Percentiles rank a stretch among this genome's conserved stretches.
Evolutionary conservation across 2,888 invertebrate species (phyloP).

Genomic region (Trissoscelio sp.): DNA sequence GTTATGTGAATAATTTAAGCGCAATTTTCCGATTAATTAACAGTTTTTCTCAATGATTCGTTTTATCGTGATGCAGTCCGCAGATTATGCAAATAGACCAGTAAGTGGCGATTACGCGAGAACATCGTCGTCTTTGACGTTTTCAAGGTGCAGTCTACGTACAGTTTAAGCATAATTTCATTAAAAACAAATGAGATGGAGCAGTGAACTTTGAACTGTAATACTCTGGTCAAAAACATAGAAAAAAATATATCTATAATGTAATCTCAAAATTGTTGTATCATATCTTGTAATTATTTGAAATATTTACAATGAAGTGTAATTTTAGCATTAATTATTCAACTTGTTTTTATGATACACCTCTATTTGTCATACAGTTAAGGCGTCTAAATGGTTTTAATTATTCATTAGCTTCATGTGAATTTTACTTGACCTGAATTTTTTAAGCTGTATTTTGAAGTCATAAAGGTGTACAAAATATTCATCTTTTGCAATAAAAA

Average conservation of each 20-base stretch:
- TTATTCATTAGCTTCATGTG: neutral
- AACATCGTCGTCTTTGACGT: too few relatives aligned
- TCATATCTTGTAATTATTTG: neutral
- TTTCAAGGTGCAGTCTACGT: neutral
- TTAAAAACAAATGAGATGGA: slow-evolving; percentile 1
- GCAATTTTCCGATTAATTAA: slow-evolving; percentile 11
- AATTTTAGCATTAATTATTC: slow-evolving; percentile 6
- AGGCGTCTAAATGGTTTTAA: slow-evolving; percentile 3
- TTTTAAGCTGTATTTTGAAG: too few relatives aligned
- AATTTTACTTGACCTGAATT: slow-evolving; percentile 5
- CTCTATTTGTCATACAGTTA: neutral
- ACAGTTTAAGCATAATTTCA: neutral
- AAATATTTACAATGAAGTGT: neutral
- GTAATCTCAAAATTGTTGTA: too few relatives aligned
- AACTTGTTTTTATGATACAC: neutral
- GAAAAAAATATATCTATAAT: too few relatives aligned
- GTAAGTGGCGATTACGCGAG: neutral
- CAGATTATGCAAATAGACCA: slow-evolving; percentile 23
- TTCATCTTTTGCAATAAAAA: too few relatives aligned
- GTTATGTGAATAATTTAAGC: too few relatives aligned
- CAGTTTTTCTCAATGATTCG: slow-evolving; percentile 10
- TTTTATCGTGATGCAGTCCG: neutral
- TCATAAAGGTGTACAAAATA: too few relatives aligned
- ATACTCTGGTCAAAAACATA: neutral
- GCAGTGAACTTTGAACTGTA: slow-evolving; percentile 14